Base-by-base conservation (phyloP, 2,797 vertebrate genomes). In the Sebastes iracundus region DNA sequence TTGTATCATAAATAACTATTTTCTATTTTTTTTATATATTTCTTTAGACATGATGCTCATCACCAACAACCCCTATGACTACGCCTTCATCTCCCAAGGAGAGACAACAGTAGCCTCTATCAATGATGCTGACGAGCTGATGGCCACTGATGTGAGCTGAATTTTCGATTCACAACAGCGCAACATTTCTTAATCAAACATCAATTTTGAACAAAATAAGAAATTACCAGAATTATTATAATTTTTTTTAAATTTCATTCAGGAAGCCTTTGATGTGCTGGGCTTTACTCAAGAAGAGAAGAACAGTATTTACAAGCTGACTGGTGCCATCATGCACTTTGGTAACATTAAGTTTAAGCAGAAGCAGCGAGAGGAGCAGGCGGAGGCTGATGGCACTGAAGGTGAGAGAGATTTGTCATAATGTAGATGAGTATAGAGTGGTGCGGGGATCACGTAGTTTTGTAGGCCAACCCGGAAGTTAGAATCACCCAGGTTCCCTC, bases 31-130 rank as follows among this genome's bases (percentile, higher is more conserved):
- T 20, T 6, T 49, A 33, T 62, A 16, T 58, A 11, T 7, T 56
- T 61, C 13, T 62, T 66, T 28, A 98, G 97, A 98, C 32, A 97
- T 97, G 96, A 67, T 98, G 84, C 95, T 98, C 25, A 95, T 98
- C 82, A 98, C 97, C 64, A 98, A 95, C 94, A 98, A 98, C 86
- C 97, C 97, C 42, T 98, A 97, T 0, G 97, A 98, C 91, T 98
- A 98, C 53, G 78, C 94, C 28, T 97, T 96, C 88, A 96, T 97
- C 94, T 97, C 97, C 84, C 97, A 97, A 93, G 97, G 97, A 94
- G 97, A 98, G 90, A 97, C 96, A 2, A 97, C 96, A 0, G 97
- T 98, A 68, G 90, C 96, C 5, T 98, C 97, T 1, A 97, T 98
- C 0, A 95, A 97, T 59, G 97, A 98, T n/a, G 38, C 94, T 3